Percentiles rank a stretch among this genome's conserved stretches.
These are phyloP conservation scores for Hydraecia micacea DNA, from an alignment of 2,888 invertebrate genomes.

Conservation along the genomic window DNA sequence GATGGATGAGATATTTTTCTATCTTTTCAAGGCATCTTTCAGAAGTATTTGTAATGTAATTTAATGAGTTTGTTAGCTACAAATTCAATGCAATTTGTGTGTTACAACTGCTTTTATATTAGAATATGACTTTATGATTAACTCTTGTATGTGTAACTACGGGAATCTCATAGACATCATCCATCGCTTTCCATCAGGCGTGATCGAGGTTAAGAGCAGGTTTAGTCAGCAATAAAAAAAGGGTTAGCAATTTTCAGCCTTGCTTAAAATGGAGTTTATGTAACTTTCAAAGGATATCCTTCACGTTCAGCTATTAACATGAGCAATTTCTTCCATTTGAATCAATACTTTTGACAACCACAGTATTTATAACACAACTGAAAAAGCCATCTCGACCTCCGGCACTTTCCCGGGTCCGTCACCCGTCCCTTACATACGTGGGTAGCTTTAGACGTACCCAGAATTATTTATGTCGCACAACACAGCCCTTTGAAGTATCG, in stretches of 20 bases:
- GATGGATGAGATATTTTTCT: constrained; percentile 20
- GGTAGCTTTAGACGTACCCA: constrained; percentile 52
- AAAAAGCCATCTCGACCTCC: constrained; percentile 16
- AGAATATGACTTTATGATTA: not conserved
- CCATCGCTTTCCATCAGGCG: not conserved
- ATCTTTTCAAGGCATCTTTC: constrained; percentile 3
- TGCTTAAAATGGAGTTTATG: not conserved
- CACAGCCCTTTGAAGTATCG: constrained; percentile 65
- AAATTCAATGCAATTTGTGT: not conserved
- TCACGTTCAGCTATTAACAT: not conserved
- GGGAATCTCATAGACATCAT: not conserved
- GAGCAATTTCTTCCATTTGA: not conserved
- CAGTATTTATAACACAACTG: constrained; percentile 5
- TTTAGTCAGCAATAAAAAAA: not conserved
- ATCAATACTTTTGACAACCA: constrained; percentile 8
- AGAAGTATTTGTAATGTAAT: constrained; percentile 9
- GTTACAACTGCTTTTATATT: not conserved
- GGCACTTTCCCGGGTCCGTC: constrained; percentile 31
- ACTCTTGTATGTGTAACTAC: not conserved
- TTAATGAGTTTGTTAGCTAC: constrained; percentile 12
- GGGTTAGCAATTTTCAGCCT: not conserved
- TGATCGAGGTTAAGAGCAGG: not conserved
- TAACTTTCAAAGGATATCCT: not conserved
- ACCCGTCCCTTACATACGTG: constrained; percentile 47
- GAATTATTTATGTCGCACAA: constrained; percentile 65